Evolutionary conservation across 2,888 invertebrate species (phyloP), one percentile per base, ranked within the genome.

Genomic region (Dinocampus coccinellae): DNA sequence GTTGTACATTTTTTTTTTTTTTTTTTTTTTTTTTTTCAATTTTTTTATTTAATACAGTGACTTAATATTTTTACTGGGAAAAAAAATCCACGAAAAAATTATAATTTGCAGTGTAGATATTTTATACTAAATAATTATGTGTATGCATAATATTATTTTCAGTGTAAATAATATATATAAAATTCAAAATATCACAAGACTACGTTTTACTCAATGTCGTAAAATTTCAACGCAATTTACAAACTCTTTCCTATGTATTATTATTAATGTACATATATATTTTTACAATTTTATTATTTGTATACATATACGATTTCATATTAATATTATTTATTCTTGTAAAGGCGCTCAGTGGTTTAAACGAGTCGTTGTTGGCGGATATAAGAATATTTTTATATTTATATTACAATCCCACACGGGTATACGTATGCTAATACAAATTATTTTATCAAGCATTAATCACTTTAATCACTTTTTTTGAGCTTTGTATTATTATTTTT

Each of bases 181-280:
- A 79, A 81, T 77, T 75, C 77, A 67, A 73, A 61, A 72, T 80
- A 80, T 80, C 77, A 80, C 79, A 80, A 81, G 76, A 76, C 72
- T 75, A 70, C 66, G 66, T 70, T 75, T 53, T 24, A 60, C 42
- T 33, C 33, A 47, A 58, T 29, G 34, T 60, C 24, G 60, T 60
- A 7, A 33, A 66, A 58, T 39, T 16, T 11, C 66, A 57, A 26
- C 24, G n/a, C 57, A 26, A 33, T 58, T 22, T 60, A 70, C 52
- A 67, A 22, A 55, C 47, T 47, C 47, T 33, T 47, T n/a, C 47
- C 39, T 61, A 39, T 42, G 33, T 39, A 36, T 64, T 64, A 26
- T 39, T 42, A 26, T 26, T 33, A 70, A 26, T 61, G 47, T 62
- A 16, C n/a, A 69, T 62, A 16, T 47, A 24, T 24, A 58, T 52